Base-by-base conservation (phyloP, 2,888 invertebrate genomes). In the Apodemia zela region DNA sequence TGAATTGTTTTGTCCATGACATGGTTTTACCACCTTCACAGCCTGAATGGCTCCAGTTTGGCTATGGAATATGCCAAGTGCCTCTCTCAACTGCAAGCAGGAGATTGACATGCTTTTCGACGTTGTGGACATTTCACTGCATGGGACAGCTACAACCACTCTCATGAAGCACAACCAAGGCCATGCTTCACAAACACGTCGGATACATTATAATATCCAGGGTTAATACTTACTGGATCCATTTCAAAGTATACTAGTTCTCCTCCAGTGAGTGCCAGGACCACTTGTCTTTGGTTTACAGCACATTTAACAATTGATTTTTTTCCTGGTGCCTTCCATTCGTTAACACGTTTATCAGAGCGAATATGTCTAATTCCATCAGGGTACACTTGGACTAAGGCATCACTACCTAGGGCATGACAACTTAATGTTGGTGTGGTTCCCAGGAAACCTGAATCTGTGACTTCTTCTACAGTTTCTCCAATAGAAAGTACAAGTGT, bases 391-490 rank as follows among this genome's bases (percentile, higher is more conserved):
- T 99, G 99, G 1, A 99, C 98, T 29, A 99, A 92, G 0, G 99
- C 98, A 89, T 99, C 99, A 78, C 98, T 99, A 63, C 99, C 99
- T 35, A 99, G 94, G 45, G 99, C 97, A 11, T 98, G 98, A 88
- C 99, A 99, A 69, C 98, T 97, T n/a, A 99, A 92, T 0, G 99
- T 99, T 0, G 99, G 99, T 0, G 99, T 99, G 0, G 99, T 99
- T 66, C 99, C 99, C 76, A 99, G 93, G 86, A 99, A 99, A 58
- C 99, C 99, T 68, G 99, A 99, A 87, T 99, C 99, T 0, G 99
- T 98, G 29, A 99, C 99, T 95, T 99, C 99, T 89, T 99, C 99
- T n/a, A 99, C 99, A 15, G 99, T 99, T 89, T 99, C 99, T 73
- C 99, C 99, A 82, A 99, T 99, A 75, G 98, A 98, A 77, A 99